phyloP scores from a whole-genome alignment of 2,113 vertebrate species.

The Promerops cafer region DNA sequence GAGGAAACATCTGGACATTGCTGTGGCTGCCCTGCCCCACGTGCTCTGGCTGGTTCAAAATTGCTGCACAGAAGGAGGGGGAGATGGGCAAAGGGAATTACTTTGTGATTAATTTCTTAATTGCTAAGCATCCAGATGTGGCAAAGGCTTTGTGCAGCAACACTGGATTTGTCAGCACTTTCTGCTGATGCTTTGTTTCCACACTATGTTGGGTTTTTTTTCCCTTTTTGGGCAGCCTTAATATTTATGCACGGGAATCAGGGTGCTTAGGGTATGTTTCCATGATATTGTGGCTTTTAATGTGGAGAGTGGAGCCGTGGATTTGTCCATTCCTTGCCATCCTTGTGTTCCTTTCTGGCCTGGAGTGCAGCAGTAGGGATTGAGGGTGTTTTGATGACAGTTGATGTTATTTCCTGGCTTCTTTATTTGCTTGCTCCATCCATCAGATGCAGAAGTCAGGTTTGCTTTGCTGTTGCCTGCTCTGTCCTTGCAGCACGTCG shows the following conservation, averaged over 20 bases:
- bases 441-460: neutral
- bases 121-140: neutral
- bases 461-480: neutral
- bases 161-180: neutral
- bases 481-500: neutral
- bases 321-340: accelerated
- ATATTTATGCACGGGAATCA: accelerated
- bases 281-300: neutral
- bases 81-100: neutral
- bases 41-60: neutral
- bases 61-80: neutral
- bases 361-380: neutral
- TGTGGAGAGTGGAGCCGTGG: accelerated
- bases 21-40: neutral
- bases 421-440: neutral
- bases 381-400: neutral
- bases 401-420: neutral
- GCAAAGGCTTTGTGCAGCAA: neutral
- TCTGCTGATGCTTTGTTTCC: neutral
- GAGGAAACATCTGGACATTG: neutral
- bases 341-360: neutral
- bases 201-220: neutral
- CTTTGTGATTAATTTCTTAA: neutral
- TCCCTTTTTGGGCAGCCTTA: neutral
- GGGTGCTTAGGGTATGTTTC: neutral